Percentiles rank a stretch among this genome's conserved stretches.
These are phyloP conservation scores for mouse (Mus musculus) DNA, from an alignment of 2,113 vertebrate species.

Conservation along the genomic window GRCm39 chr9:85989501-85990000, in stretches of 20 bases:
- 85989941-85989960: not conserved
- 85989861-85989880: not conserved
- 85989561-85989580: not conserved
- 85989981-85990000: not conserved
- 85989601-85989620: not conserved
- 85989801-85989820: not conserved
- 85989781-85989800: not conserved
- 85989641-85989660: not conserved
- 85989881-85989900: not conserved
- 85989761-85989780: not conserved
- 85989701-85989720: not conserved
- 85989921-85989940: not conserved
- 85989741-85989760: not conserved
- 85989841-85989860: not conserved
- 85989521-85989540: not conserved
- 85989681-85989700: not conserved
- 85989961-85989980: not conserved
- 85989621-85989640: not conserved
- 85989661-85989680: not conserved
- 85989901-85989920: conserved; percentile 15
- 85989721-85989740: not conserved
- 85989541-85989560: not conserved
- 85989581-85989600: not conserved
- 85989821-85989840: not conserved
- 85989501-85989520: not conserved